Evolutionary conservation across 30 jellyfish, hydroid and myxozoan species (phyloP).

Genomic region (Hydra vulgaris): DNA sequence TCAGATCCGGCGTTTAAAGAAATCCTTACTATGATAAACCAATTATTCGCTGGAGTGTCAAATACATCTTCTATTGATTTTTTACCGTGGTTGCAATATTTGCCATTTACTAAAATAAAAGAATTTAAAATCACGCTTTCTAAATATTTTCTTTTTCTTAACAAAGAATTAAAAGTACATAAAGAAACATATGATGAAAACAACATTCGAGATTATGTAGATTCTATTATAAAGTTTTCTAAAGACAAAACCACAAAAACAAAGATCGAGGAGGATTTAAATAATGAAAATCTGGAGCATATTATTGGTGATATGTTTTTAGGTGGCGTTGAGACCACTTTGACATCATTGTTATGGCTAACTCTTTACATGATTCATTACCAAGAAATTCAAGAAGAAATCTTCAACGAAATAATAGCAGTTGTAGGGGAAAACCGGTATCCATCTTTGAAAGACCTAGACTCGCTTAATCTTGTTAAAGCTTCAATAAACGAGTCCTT

Average conservation of each 20-base stretch:
- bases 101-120: conserved; percentile 38
- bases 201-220: conserved; percentile 57
- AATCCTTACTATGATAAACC: conserved; percentile 16
- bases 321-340: conserved; percentile 64
- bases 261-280: background rate
- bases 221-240: conserved; percentile 29
- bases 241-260: conserved; percentile 14
- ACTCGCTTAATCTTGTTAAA: conserved; percentile 19
- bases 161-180: conserved; percentile 32
- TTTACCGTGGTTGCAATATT: conserved; percentile 69
- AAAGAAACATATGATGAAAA: conserved; percentile 33
- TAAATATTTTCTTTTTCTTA: background rate
- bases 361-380: conserved; percentile 24
- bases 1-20: conserved; percentile 48
- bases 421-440: conserved; percentile 36
- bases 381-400: conserved; percentile 41
- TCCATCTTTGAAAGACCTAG: conserved; percentile 39
- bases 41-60: conserved; percentile 37
- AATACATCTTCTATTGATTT: conserved; percentile 31
- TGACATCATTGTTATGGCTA: conserved; percentile 55
- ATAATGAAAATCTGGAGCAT: conserved; percentile 35
- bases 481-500: conserved; percentile 44
- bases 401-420: conserved; percentile 26
- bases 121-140: conserved; percentile 32
- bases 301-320: conserved; percentile 38